Evolutionary conservation across 2,888 invertebrate species (phyloP).

Genomic region (Eupithecia pulchellata): DNA sequence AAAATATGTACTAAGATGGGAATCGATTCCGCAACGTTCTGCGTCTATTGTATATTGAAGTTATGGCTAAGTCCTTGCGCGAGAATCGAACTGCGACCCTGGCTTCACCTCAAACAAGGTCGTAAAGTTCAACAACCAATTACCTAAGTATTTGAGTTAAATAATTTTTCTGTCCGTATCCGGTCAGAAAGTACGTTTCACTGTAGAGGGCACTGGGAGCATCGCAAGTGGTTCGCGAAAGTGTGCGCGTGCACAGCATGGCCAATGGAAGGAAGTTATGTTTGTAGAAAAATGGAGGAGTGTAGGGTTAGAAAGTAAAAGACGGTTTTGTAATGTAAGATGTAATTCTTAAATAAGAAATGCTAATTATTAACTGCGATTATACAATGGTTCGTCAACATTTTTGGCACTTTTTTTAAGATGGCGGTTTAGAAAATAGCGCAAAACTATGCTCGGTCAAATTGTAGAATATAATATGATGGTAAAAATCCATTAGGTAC

Average conservation of each 20-base stretch:
- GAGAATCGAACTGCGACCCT: background rate
- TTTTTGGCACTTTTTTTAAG: no score
- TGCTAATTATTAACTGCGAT: no score
- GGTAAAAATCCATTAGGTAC: no score
- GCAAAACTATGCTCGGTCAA: no score
- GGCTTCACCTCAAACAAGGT: background rate
- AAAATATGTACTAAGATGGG: no score
- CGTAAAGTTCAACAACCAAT: constrained; percentile 27
- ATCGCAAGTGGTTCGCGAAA: constrained; percentile 70
- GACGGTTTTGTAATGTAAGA: constrained; percentile 8
- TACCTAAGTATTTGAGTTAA: constrained; percentile 33
- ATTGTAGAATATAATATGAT: no score
- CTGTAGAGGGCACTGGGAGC: constrained; percentile 66
- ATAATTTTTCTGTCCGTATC: constrained; percentile 59
- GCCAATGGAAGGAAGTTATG: constrained; percentile 52
- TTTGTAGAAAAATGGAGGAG: constrained; percentile 39
- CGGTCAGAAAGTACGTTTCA: constrained; percentile 81
- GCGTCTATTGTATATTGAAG: background rate
- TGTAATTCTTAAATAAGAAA: constrained; percentile 7
- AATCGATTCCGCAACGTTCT: no score
- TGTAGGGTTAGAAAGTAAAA: constrained; percentile 31
- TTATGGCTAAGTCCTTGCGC: background rate
- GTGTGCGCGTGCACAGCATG: constrained; percentile 63
- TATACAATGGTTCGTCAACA: no score
- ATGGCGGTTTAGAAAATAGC: no score